Base-by-base conservation (phyloP, 2,797 vertebrate species). In the Leptodactylus fallax region DNA sequence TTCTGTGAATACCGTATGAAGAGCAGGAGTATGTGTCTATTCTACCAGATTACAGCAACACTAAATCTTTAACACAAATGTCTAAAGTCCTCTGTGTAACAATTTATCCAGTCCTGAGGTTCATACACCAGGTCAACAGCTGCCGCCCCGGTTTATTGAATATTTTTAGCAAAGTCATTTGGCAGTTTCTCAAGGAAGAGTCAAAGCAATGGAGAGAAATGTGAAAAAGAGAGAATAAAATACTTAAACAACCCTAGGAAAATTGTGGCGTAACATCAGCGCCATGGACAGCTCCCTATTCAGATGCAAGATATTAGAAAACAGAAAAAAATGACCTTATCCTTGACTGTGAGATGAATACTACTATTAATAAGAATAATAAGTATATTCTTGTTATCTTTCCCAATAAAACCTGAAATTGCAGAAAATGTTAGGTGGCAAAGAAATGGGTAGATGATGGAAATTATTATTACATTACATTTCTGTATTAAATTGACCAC, bases 241-340 rank as follows among this genome's bases (percentile, higher is more conserved):
- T 23, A 72, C 12, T 36, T n/a, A 16, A 49, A 45, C 21, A 36
- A 2, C 45, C n/a, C 71, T n/a, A n/a, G 19, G 3, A 9, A 77
- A 51, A 76, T 51, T 53, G 47, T 53, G 12, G n/a, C 0, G 45
- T 45, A 14, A 53, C 23, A 1, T 65, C 74, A 85, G 84, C 60
- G 79, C 84, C 84, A 79, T 10, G 74, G 76, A 85, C 72, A 85
- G 84, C 9, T 3, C 47, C 69, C 21, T 3, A 23, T 51, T 6
- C 14, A 74, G 36, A 12, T 47, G 13, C 17, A 74, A 21, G 45
- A 74, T 7, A n/a, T 72, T 72, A 4, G 36, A 4, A 36, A 72
- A 23, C 6, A 72, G 23, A 1, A 49, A 4, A 49, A 21, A 74
- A 36, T 36, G 36, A 36, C 36, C 36, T 36, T 36, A 36, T 36